Evolutionary conservation across 2,888 invertebrate species (phyloP).

Genomic region (Dryococelus australis): DNA sequence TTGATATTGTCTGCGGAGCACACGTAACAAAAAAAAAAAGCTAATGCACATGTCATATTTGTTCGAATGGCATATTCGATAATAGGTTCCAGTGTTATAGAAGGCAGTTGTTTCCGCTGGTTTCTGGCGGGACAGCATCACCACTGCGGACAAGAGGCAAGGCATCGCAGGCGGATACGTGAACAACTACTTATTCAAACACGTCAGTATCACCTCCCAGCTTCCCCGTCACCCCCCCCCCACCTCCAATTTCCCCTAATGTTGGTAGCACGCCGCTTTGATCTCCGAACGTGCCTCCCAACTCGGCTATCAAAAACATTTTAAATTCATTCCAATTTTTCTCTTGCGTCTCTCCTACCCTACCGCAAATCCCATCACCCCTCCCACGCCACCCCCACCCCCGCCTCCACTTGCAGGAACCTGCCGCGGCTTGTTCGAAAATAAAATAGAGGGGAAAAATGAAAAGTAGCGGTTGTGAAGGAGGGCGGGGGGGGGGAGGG

Average conservation of each 20-base stretch:
- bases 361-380: neutral
- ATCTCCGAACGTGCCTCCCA: neutral
- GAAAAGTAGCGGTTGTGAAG: neutral
- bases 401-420: conserved; percentile 12
- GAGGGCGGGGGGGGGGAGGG: conserved; percentile 32
- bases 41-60: neutral
- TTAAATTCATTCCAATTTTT: conserved; percentile 46
- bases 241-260: neutral
- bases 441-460: conserved; percentile 16
- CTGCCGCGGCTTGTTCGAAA: conserved; percentile 3
- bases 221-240: neutral
- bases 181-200: neutral
- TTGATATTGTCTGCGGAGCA: neutral
- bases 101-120: neutral
- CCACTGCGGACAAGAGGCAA: neutral
- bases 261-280: conserved; percentile 19
- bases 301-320: conserved; percentile 40
- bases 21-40: neutral
- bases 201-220: neutral
- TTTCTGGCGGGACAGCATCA: neutral
- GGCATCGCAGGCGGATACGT: neutral
- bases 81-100: neutral
- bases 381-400: conserved; percentile 29
- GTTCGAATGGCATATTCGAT: neutral
- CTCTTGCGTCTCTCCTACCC: conserved; percentile 4